Percentiles rank a stretch among this genome's conserved stretches.
phyloP scores from a whole-genome alignment of 1,140 invertebrate genomes.

The Sycophila sp. region DNA sequence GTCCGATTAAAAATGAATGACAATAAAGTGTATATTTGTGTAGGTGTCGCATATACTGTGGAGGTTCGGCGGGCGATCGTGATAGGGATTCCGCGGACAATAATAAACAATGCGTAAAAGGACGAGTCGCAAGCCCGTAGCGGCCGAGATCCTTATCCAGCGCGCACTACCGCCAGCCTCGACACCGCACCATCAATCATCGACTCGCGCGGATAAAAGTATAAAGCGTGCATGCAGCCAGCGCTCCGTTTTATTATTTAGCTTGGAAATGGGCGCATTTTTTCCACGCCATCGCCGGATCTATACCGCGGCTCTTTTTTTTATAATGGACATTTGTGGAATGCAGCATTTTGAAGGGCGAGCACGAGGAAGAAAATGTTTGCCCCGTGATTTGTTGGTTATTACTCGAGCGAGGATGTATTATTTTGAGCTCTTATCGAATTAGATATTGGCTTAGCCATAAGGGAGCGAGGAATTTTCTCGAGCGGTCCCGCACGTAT shows the following conservation, averaged over 20 bases:
- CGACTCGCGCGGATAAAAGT: slow-evolving; percentile 61
- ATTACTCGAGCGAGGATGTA: neutral
- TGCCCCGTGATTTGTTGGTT: slow-evolving; percentile 32
- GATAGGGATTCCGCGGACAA: slow-evolving; percentile 62
- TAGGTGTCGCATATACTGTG: too few relatives aligned
- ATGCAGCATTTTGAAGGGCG: neutral
- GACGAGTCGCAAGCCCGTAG: slow-evolving; percentile 53
- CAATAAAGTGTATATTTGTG: too few relatives aligned
- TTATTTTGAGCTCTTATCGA: slow-evolving; percentile 37
- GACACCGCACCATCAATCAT: slow-evolving; percentile 60
- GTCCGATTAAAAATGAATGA: too few relatives aligned
- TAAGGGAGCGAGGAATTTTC: neutral
- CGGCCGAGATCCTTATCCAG: slow-evolving; percentile 58
- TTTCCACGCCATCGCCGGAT: neutral
- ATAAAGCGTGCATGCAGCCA: too few relatives aligned
- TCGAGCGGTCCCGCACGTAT: slow-evolving; percentile 16
- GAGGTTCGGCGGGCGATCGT: slow-evolving; percentile 49
- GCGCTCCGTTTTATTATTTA: too few relatives aligned
- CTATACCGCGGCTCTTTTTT: too few relatives aligned
- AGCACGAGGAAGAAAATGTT: neutral
- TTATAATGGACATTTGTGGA: neutral
- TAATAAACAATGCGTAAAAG: slow-evolving; percentile 67
- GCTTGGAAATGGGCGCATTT: neutral
- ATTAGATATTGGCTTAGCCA: slow-evolving; percentile 38
- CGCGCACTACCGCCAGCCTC: slow-evolving; percentile 45